phyloP scores from a whole-genome alignment of 2,888 invertebrate genomes.

The Rapana venosa region DNA sequence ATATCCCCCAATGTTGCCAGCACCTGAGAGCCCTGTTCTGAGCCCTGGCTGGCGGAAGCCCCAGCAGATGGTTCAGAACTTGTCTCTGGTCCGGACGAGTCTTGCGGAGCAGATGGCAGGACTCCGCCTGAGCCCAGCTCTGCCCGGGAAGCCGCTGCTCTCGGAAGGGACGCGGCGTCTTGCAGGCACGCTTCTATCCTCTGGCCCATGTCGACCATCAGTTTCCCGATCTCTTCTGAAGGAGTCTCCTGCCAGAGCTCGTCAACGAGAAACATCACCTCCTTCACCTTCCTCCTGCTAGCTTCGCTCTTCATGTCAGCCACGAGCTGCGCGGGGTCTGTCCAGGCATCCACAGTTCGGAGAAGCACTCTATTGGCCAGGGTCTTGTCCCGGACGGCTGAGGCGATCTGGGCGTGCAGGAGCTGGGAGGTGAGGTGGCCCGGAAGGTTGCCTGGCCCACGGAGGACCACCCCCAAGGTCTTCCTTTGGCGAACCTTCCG shows the following conservation, averaged over 20 bases:
- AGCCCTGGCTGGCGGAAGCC: not conserved
- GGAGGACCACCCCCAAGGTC: not conserved
- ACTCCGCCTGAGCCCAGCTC: no score
- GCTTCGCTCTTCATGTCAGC: not conserved
- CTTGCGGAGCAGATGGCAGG: not conserved
- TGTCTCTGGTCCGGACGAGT: not conserved
- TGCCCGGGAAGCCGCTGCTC: no score
- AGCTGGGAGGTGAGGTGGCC: constrained; percentile 11
- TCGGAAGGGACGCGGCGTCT: not conserved
- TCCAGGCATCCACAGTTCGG: constrained; percentile 15
- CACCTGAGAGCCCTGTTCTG: not conserved
- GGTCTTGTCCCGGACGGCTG: not conserved
- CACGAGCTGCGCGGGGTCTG: constrained; percentile 10
- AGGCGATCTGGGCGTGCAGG: not conserved
- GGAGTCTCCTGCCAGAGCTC: constrained; percentile 14
- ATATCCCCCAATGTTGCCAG: not conserved
- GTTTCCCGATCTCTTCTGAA: not conserved
- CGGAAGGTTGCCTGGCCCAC: constrained; percentile 19
- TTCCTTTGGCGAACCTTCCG: not conserved
- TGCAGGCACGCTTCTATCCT: not conserved
- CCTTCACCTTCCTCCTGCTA: no score
- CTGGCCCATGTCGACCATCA: not conserved
- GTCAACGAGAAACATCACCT: constrained; percentile 4
- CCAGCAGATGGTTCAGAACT: not conserved
- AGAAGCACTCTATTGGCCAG: not conserved